Evolutionary conservation across 2,113 vertebrate species (phyloP).

Genomic region (Thamnaconus septentrionalis): DNA sequence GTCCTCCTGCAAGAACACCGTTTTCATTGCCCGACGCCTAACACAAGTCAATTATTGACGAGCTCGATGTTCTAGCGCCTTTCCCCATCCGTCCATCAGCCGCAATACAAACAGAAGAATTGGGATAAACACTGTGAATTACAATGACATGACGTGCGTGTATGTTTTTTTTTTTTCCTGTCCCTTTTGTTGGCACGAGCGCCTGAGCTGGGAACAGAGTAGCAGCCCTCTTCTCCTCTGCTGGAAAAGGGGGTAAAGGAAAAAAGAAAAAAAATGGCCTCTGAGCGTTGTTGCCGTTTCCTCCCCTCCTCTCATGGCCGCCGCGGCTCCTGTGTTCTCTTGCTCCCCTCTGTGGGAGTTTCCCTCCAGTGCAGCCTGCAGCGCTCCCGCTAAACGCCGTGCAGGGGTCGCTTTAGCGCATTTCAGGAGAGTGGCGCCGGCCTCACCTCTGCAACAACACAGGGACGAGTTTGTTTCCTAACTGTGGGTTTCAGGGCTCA

Average conservation of each 20-base stretch:
- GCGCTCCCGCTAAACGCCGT: conserved; percentile 15
- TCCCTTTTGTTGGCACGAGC: neutral
- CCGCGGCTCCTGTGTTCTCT: conserved; percentile 48
- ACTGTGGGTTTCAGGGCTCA: too few species aligned
- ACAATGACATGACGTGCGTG: neutral
- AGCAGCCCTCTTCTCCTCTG: conserved; percentile 17
- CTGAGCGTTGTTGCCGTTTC: conserved; percentile 56
- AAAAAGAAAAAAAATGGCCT: conserved; percentile 50
- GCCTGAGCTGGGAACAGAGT: conserved; percentile 4
- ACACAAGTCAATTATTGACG: conserved; percentile 34
- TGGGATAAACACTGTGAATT: neutral
- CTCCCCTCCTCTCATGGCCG: conserved; percentile 60
- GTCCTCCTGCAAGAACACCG: neutral
- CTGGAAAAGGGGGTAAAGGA: too few species aligned
- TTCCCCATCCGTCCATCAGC: neutral
- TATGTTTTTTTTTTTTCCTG: neutral
- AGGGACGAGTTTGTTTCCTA: too few species aligned
- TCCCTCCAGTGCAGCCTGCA: conserved; percentile 49
- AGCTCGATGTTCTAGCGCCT: neutral
- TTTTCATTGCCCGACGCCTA: conserved; percentile 16
- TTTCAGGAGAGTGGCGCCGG: conserved; percentile 28
- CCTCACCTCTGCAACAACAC: conserved; percentile 15
- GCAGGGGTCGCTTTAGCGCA: conserved; percentile 59
- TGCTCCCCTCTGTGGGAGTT: conserved; percentile 72
- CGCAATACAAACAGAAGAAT: neutral